A percentile compares a stretch with the other conserved stretches of the same genome.
Evolutionary conservation across 2,113 vertebrate species (phyloP).

Genomic region (Hyperoodon ampullatus): DNA sequence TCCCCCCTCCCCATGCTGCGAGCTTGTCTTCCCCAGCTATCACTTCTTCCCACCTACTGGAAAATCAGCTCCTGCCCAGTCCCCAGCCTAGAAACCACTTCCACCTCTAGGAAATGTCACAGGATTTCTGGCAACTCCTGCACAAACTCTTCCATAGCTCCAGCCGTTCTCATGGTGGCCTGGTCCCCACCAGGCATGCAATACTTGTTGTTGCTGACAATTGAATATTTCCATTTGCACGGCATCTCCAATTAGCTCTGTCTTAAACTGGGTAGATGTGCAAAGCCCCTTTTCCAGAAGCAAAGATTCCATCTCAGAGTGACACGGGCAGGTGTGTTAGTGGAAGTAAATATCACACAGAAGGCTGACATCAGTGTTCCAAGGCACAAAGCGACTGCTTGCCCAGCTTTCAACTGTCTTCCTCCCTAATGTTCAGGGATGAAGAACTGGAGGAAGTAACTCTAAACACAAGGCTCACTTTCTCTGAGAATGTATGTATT

Average conservation of each 20-base stretch:
- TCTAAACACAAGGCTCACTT: background rate
- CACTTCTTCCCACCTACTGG: background rate
- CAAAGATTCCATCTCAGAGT: background rate
- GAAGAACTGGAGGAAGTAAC: background rate
- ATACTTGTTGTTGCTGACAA: background rate
- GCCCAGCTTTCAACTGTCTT: background rate
- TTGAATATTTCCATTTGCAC: fast-evolving
- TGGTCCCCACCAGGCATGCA: background rate
- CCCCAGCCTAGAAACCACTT: background rate
- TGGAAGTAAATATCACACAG: background rate
- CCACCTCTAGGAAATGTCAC: background rate
- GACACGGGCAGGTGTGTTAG: background rate
- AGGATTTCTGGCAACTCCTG: background rate
- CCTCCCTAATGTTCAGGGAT: fast-evolving
- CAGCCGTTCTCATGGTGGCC: fast-evolving
- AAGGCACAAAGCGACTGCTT: fast-evolving
- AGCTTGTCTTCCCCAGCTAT: background rate
- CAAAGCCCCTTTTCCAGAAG: background rate
- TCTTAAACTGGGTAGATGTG: background rate
- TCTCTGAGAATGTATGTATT: no score
- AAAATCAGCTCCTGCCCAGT: background rate
- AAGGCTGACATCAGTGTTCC: background rate
- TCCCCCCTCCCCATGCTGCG: no score
- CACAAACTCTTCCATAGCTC: background rate
- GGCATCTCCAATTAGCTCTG: background rate